Evolutionary conservation across 2,797 vertebrate species (phyloP), one percentile per base, ranked within the genome.

Genomic region (Loris lydekkerianus): DNA sequence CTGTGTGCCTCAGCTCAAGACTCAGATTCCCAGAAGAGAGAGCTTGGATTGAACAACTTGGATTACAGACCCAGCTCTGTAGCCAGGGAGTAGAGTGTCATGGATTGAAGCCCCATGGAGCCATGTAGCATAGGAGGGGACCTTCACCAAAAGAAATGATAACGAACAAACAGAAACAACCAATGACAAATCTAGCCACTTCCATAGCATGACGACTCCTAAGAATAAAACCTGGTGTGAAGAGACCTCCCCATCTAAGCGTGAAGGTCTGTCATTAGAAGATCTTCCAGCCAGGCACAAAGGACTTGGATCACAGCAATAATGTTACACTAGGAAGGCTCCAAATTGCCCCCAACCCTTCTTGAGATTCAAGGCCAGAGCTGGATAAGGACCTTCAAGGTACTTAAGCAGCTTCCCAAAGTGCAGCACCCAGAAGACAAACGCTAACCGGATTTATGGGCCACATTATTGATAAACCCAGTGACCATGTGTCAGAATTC

Each of bases 371-470:
- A 95, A 96, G 77, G 58, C 85, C 90, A 95, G 61, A 84, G 67
- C 56, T 82, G 37, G 73, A 40, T 5, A 88, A 92, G 69, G 92
- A 95, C 87, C 61, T 95, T 96, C 94, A 88, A 84, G 58, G 81
- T 67, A 72, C 34, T 81, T 89, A 95, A 86, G 78, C 86, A 91
- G 89, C 49, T 90, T 93, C 86, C 46, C 82, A 92, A 85, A 69
- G 86, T 78, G 25, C 31, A 13, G 46, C 20, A n/a, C 81, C 78
- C 20, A 75, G 40, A 82, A 90, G 65, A 43, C 85, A 92, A 92
- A 95, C 11, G 15, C 65, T 90, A 67, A 87, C 49, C 49, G 86
- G 88, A 93, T 97, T 95, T 95, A 97, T 96, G 96, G 77, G 77
- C 67, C 73, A 73, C 13, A 8, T 88, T 94, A 85, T 8, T 82